Base-by-base conservation (phyloP, 2,888 invertebrate species). In the Atherix ibis region DNA sequence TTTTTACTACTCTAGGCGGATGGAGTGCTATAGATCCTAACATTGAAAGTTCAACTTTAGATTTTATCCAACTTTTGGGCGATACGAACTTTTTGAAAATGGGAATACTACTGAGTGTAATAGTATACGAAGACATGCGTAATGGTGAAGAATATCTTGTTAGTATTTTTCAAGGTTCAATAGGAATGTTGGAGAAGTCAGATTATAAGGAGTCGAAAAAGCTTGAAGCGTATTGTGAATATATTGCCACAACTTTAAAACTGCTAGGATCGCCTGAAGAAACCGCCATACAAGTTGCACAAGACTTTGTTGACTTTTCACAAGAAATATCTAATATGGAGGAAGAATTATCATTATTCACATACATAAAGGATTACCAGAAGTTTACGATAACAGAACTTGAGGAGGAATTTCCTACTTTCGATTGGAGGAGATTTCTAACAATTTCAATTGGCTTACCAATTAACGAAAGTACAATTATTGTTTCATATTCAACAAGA, bases 51-150 rank as follows among this genome's bases (percentile, higher is more conserved):
- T 49, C 61, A 2, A 57, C 76, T 31, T 68, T 79, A 56, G 80
- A 78, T 1, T 68, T 70, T 44, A 53, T 80, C 12, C 64, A 79
- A 39, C 61, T 79, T 17, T 79, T 73, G 49, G 84, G 84, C 54
- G 83, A 82, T 50, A 79, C 80, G 41, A 73, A 84, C 38, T 61
- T 85, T 4, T 69, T 85, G 45, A 73, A 80, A 1, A 74, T 80
- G 52, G 80, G 78, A 76, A 80, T 88, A 27, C 83, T n/a, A n/a
- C n/a, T n/a, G n/a, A 82, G 15, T 81, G 87, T 1, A 87, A 91
- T 54, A 8, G 22, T 22, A 10, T 10, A 6, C 6, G 22, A 22
- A 8, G 22, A 22, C 6, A 22, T 22, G 10, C n/a, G n/a, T n/a
- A n/a, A n/a, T 5, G 64, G 73, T 42, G 76, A 76, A 41, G 76